Base-by-base conservation (phyloP, 2,113 vertebrate genomes). In the Rallus limicola region DNA sequence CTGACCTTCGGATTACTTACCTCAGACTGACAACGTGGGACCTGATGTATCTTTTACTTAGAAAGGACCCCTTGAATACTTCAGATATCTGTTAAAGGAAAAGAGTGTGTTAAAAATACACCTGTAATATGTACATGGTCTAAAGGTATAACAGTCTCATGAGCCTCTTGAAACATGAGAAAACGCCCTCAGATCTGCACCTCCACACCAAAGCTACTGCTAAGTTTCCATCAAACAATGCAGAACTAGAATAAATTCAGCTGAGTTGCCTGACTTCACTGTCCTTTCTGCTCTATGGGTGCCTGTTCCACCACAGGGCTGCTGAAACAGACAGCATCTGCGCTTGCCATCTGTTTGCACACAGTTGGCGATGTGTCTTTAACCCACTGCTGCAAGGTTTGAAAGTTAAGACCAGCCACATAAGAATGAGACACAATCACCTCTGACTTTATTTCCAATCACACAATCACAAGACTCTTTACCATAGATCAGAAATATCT, bases 1-100 rank as follows among this genome's bases (percentile, higher is more conserved):
- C 31, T 25, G 16, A 75, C 34, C 19, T 92, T 82, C 28, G 38
- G 20, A 40, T 86, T 64, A 78, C 97, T 82, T 97, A 98, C 98
- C 97, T 97, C 74, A 98, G 62, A 59, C 71, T 97, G 85, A 97
- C 80, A 77, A 96, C 97, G 5, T 98, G 95, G 60, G 97, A 97
- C 16, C 87, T 96, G 93, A 97, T 81, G 63, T 97, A 97, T 48
- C 93, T 93, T 70, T 70, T 95, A 34, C 89, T 97, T 90, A 98
- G 96, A 86, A 75, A 94, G 82, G 97, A 98, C 19, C 48, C 89
- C 72, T 68, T 94, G 96, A 98, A 98, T 91, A 95, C 48, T 42
- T 75, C 31, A 86, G 96, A 80, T 75, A 98, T 62, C 98, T 98
- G 95, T 97, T 82, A 84, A 97, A 96, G 89, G 44, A 95, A 94